Evolutionary conservation across 2,113 vertebrate genomes (phyloP).

Genomic region (Cepphus grylle): DNA sequence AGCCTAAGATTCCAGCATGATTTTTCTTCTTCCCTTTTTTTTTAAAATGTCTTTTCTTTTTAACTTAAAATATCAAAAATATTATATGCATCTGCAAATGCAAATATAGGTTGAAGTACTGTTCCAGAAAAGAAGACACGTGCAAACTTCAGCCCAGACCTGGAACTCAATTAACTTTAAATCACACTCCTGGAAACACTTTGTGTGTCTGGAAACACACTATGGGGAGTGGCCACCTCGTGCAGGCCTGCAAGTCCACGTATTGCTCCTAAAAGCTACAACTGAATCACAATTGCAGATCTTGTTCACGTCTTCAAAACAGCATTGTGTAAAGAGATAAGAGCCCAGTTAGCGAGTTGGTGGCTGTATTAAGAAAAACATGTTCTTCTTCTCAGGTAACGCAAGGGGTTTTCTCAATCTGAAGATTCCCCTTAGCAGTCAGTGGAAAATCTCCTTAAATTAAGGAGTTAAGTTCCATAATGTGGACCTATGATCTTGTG

Average conservation of each 20-base stretch:
- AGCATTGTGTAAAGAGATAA: background rate
- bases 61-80: background rate
- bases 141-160: background rate
- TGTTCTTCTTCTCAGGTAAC: background rate
- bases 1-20: background rate
- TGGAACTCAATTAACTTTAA: background rate
- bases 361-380: background rate
- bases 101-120: background rate
- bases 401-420: background rate
- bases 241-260: background rate
- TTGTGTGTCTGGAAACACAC: background rate
- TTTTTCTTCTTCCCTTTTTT: background rate
- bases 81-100: background rate
- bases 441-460: background rate
- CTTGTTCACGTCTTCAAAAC: background rate
- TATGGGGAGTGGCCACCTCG: background rate
- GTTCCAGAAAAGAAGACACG: background rate
- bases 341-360: background rate
- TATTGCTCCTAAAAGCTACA: background rate
- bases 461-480: background rate
- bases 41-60: background rate
- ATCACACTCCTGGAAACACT: background rate
- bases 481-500: background rate
- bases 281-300: background rate
- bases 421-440: background rate